Base-by-base conservation (phyloP, 2,888 invertebrate species). In the Acrobasis repandana region DNA sequence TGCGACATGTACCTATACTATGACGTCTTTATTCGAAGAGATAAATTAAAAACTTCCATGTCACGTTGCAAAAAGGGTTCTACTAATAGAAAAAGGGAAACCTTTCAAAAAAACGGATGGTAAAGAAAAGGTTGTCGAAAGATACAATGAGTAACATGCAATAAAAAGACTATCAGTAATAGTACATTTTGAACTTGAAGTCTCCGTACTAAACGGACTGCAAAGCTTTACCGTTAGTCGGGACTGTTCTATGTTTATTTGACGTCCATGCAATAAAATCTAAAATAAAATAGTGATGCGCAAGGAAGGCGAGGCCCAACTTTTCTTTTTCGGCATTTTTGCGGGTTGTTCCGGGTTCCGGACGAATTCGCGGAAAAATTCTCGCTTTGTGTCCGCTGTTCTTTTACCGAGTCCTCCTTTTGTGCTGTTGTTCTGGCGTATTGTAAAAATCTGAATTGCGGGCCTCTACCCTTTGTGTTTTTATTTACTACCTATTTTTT, bases 281-380 rank as follows among this genome's bases (percentile, higher is more conserved):
- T 28, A n/a, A 43, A 43, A 43, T 43, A 43, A n/a, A 43, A 50
- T 28, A 50, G 14, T 18, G 50, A 28, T 14, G 43, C 4, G 43
- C 20, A 2, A 49, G 20, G 49, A 20, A 49, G 11, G 49, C 49
- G 33, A 50, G 20, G 18, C 49, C 14, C 9, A 49, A 49, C 16
- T 36, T 52, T 52, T 52, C 52, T 52, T 52, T 52, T 52, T 36
- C 36, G 36, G 52, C 36, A 36, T 36, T 52, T 52, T 52, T 36
- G n/a, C 52, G 34, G 2, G 2, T 28, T 28, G 36, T 15, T 8
- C 14, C 33, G 15, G 11, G n/a, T n/a, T 28, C 28, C 51, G 15
- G 16, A 52, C 51, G 51, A 34, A 52, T 52, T 52, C 51, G 51
- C 16, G 16, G 34, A 52, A 51, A 52, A 52, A 34, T 16, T 52